Evolutionary conservation across 2,888 invertebrate species (phyloP), one percentile per base, ranked within the genome.

Genomic region (Trissolcus brochymenae): DNA sequence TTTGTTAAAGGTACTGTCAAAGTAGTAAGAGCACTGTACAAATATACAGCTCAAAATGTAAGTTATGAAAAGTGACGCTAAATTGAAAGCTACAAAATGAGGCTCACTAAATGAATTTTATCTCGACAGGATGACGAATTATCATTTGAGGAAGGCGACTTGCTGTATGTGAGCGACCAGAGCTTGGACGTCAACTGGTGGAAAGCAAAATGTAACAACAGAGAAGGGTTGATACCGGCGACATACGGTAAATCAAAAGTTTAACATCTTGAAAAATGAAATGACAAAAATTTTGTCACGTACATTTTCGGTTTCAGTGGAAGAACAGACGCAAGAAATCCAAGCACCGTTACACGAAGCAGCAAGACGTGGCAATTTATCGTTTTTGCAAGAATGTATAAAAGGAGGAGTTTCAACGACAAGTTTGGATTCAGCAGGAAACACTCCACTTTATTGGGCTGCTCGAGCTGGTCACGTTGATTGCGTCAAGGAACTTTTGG

Each of bases 391-490:
- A 71, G 93, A 93, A 85, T 93, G 93, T 82, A 84, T 93, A 25
- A 84, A 86, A 41, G 92, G 92, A 85, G 91, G 91, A 72, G 92
- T 93, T 70, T 93, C 93, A 1, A 91, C 92, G 13, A 93, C 93
- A 81, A 91, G 92, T 46, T 87, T 93, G 79, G 93, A 93, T 86
- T 91, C 92, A 80, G 91, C 92, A 29, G 93, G 92, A 4, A 92
- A 92, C 57, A 93, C 92, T n/a, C 91, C 93, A 4, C 84, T 93
- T 6, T 93, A 93, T 84, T 93, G 93, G 92, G 92, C 93, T 17
- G 89, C 92, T n/a, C 91, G 92, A 83, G 91, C 91, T 40, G 93
- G 93, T 1, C 93, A 93, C 82, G 81, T 90, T 14, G 91, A 91
- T 13, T 92, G 92, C 81, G 88, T 92, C 1, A 84, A 89, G 70